Evolutionary conservation across 1,140 invertebrate species (phyloP).

Genomic region (Lepidurus couesii): DNA sequence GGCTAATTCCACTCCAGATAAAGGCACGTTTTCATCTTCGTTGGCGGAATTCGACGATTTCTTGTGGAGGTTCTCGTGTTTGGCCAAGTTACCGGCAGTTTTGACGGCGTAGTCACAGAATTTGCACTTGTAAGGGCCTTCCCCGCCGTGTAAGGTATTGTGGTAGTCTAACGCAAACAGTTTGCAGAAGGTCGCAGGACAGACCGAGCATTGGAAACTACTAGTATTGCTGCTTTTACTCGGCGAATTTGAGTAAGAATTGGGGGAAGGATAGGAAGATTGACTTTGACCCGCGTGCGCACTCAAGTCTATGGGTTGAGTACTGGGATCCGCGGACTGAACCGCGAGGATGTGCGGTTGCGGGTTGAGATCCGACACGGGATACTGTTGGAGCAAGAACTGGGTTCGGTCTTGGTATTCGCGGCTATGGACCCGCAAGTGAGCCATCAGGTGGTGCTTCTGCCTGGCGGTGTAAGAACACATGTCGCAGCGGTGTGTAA

Average conservation of each 20-base stretch:
- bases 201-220: constrained; percentile 40
- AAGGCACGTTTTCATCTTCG: constrained; percentile 45
- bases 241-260: neutral
- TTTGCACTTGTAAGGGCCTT: constrained; percentile 65
- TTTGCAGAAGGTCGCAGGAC: constrained; percentile 64
- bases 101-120: constrained; percentile 77
- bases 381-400: constrained; percentile 60
- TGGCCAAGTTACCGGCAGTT: constrained; percentile 66
- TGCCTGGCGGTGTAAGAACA: constrained; percentile 73
- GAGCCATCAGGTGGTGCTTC: constrained; percentile 58
- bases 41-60: neutral
- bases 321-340: constrained; percentile 40
- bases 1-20: constrained; percentile 54
- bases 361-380: constrained; percentile 54
- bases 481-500: constrained; percentile 61
- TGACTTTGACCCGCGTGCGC: neutral
- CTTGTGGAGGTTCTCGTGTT: constrained; percentile 60
- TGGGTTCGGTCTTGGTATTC: constrained; percentile 74
- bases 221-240: constrained; percentile 13
- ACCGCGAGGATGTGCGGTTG: constrained; percentile 48
- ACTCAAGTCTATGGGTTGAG: constrained; percentile 33
- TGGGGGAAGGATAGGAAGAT: neutral
- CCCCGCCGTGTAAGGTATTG: constrained; percentile 60
- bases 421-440: constrained; percentile 68
- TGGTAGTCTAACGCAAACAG: constrained; percentile 65